Percentiles rank a stretch among this genome's conserved stretches.
These are phyloP conservation scores for Lamprologus tigripictilis DNA, from an alignment of 2,113 vertebrate species.

Conservation along the genomic window DNA sequence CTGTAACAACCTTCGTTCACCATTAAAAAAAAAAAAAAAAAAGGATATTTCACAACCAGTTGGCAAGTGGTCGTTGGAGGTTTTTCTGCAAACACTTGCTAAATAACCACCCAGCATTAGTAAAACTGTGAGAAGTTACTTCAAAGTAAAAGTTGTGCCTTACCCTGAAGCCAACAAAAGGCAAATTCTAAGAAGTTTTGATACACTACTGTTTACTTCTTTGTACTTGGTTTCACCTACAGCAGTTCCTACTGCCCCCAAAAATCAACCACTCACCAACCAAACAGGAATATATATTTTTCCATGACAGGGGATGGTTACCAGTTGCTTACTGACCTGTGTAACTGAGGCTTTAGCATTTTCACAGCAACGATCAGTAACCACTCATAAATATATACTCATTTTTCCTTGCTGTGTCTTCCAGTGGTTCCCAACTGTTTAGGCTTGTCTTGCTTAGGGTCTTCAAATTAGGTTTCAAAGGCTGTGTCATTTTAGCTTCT, in stretches of 20 bases:
- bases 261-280: not conserved
- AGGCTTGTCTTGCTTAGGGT: not conserved
- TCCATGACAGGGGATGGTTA: not conserved
- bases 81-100: not conserved
- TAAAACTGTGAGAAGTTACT: not conserved
- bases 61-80: fast-evolving
- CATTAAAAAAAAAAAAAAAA: not conserved
- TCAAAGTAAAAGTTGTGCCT: not conserved
- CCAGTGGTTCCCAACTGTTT: not conserved
- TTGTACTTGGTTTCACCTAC: not conserved
- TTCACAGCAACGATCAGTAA: not conserved
- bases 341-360: not conserved
- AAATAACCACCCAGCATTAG: not conserved
- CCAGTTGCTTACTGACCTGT: fast-evolving
- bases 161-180: not conserved
- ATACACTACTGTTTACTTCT: not conserved
- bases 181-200: not conserved
- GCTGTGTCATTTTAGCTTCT: not conserved
- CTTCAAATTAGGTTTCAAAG: not conserved
- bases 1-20: not conserved
- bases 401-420: not conserved
- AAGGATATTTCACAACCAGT: not conserved
- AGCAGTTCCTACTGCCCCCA: not conserved
- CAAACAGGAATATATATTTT: not conserved
- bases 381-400: not conserved